phyloP scores from a whole-genome alignment of 2,113 vertebrate genomes.

The Engystomops pustulosus region DNA sequence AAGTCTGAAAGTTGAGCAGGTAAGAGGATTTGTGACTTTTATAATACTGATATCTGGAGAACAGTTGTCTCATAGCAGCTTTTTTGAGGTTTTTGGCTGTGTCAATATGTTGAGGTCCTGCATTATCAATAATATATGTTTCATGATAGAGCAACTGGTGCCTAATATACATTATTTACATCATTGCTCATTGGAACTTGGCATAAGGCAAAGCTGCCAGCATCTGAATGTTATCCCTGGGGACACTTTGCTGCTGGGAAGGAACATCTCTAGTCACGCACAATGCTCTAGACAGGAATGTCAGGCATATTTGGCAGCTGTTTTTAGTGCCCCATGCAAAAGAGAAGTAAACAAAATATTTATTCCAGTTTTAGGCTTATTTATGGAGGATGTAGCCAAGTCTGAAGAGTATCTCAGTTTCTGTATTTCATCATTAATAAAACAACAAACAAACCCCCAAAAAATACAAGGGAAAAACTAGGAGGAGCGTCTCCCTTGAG shows the following conservation, averaged over 20 bases:
- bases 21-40: neutral
- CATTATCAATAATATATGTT: neutral
- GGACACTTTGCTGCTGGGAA: conserved; percentile 16
- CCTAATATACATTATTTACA: conserved; percentile 7
- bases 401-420: conserved; percentile 15
- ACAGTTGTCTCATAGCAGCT: neutral
- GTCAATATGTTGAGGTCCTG: neutral
- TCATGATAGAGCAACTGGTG: neutral
- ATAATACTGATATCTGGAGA: neutral
- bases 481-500: conserved; percentile 46
- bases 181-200: conserved; percentile 9
- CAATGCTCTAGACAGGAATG: neutral
- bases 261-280: conserved; percentile 34
- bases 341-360: conserved; percentile 26
- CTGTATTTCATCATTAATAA: conserved; percentile 46
- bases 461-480: conserved; percentile 34
- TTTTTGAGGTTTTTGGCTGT: neutral
- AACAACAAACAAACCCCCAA: conserved; percentile 25
- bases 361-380: conserved; percentile 15
- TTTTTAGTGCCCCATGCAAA: conserved; percentile 3
- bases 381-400: conserved; percentile 17
- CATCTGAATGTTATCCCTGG: conserved; percentile 1
- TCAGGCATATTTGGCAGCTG: neutral
- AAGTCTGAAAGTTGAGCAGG: neutral
- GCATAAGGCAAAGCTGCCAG: conserved; percentile 12